phyloP scores from a whole-genome alignment of 2,113 vertebrate genomes.

The Callipepla squamata region DNA sequence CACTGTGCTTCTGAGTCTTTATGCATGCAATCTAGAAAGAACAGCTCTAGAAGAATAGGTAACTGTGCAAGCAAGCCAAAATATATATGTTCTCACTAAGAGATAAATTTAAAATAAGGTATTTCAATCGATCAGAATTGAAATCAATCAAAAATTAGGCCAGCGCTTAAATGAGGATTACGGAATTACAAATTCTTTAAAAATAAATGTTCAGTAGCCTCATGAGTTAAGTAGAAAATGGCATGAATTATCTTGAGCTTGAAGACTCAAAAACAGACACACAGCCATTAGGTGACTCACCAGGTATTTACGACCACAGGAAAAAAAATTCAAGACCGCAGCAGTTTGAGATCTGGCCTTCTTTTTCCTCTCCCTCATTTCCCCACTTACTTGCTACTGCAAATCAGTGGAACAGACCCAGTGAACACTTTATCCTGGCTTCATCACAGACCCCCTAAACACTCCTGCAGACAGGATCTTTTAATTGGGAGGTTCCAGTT shows the following conservation, averaged over 20 bases:
- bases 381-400: neutral
- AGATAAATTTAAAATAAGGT: neutral
- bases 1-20: neutral
- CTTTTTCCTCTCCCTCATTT: neutral
- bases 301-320: constrained; percentile 30
- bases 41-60: neutral
- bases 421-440: neutral
- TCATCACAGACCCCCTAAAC: neutral
- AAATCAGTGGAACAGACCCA: neutral
- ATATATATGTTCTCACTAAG: neutral
- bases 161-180: neutral
- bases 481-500: neutral
- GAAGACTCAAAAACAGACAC: constrained; percentile 12
- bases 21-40: neutral
- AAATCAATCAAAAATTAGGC: neutral
- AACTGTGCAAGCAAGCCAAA: neutral
- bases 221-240: neutral
- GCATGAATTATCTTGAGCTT: neutral
- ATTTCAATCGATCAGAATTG: neutral
- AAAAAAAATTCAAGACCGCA: constrained; percentile 1
- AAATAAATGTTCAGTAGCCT: neutral
- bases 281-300: neutral
- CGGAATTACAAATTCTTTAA: neutral
- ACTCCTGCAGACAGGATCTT: neutral
- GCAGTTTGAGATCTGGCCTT: neutral